Percentiles rank a stretch among this genome's conserved stretches.
Conservation (phyloP, 2,888 invertebrate species). For the Scelioninae gen. 2 region DNA sequence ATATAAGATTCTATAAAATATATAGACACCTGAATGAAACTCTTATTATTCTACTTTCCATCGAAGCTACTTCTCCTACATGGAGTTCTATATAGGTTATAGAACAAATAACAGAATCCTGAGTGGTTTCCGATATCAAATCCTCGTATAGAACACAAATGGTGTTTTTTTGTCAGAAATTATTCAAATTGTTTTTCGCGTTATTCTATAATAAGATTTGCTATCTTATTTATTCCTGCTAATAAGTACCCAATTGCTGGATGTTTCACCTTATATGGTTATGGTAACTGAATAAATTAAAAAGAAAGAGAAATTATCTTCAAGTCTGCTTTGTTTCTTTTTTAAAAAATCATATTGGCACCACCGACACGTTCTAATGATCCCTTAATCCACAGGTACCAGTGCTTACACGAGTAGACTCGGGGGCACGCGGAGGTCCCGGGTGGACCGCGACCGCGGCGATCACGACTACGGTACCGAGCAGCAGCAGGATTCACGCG, state of each 20-base stretch:
- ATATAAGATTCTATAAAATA: no score
- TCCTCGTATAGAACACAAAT: no score
- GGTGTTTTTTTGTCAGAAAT: no score
- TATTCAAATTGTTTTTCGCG: no score
- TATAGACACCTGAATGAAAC: no score
- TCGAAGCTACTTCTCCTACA: no score
- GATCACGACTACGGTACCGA: conserved; percentile 75
- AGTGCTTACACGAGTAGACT: conserved; percentile 68
- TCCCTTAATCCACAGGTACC: conserved; percentile 56
- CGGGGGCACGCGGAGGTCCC: conserved; percentile 72
- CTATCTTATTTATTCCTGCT: no score
- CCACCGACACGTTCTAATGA: neutral
- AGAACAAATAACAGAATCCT: no score
- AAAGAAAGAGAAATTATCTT: neutral
- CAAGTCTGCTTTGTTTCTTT: conserved; percentile 23
- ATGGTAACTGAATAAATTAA: neutral
- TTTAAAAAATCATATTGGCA: neutral
- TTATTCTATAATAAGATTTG: no score
- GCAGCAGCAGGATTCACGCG: conserved; percentile 76
- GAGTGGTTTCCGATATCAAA: no score
- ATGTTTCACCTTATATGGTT: neutral
- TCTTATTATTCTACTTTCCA: no score
- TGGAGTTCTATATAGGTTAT: no score
- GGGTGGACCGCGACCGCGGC: conserved; percentile 74
- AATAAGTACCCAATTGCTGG: neutral